Evolutionary conservation across 2,797 vertebrate species (phyloP).

Genomic region (Pseudocheirus occidentalis): DNA sequence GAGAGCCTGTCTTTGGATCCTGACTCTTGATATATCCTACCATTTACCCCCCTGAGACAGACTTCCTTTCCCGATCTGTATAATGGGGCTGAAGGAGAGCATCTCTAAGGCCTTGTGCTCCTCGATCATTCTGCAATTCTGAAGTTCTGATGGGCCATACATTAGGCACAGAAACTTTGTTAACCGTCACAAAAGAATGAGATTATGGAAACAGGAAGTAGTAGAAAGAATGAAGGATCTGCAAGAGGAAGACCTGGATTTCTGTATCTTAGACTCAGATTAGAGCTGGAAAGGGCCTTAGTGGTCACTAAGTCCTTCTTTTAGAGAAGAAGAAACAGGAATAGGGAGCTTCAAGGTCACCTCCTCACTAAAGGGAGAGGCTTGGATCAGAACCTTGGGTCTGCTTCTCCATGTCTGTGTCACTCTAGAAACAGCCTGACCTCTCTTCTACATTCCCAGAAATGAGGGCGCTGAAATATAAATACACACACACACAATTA

Average conservation of each 20-base stretch:
- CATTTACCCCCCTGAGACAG: background rate
- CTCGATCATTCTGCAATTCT: background rate
- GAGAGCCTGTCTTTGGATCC: constrained; percentile 25
- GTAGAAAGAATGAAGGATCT: background rate
- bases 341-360: background rate
- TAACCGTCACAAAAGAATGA: constrained; percentile 6
- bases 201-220: background rate
- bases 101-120: background rate
- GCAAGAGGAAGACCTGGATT: background rate
- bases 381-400: background rate
- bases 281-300: background rate
- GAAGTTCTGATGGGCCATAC: background rate
- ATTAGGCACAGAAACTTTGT: constrained; percentile 30
- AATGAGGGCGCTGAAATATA: no score
- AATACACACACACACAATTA: no score
- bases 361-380: background rate
- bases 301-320: background rate
- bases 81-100: background rate
- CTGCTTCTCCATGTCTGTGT: no score
- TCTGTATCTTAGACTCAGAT: background rate
- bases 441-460: no score
- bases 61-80: background rate
- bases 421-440: no score
- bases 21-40: background rate
- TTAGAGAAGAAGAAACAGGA: background rate